A percentile compares a stretch with the other conserved stretches of the same genome.
Conservation (phyloP, 1,140 invertebrate species). For the Pseudomyrmex cubaensis region DNA sequence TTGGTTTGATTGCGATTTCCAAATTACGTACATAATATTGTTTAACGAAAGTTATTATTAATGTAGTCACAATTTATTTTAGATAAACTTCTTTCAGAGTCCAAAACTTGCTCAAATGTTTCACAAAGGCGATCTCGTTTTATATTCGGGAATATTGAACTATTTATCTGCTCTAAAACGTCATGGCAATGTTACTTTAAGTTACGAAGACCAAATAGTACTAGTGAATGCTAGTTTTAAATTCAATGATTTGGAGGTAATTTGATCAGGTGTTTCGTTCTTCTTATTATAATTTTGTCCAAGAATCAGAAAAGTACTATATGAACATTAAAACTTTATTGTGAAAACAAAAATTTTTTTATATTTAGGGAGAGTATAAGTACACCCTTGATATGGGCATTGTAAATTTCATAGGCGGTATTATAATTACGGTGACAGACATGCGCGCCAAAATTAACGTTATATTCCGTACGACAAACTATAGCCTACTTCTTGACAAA, state of each 20-base stretch:
- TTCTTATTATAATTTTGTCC: not conserved
- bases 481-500: not conserved
- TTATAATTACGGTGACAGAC: not conserved
- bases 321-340: not conserved
- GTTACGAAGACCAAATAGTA: not conserved
- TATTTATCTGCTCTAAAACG: slow-evolving; percentile 20
- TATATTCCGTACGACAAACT: not conserved
- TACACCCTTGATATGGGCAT: not conserved
- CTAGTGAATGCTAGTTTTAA: not conserved
- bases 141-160: slow-evolving; percentile 23
- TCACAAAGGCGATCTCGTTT: slow-evolving; percentile 11
- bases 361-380: slow-evolving; percentile 6
- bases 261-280: not conserved
- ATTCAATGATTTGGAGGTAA: slow-evolving; percentile 35
- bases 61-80: not conserved
- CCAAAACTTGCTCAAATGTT: not conserved
- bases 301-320: not conserved
- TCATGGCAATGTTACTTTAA: not conserved
- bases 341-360: not conserved
- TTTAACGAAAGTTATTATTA: not conserved
- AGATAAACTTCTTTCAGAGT: no score
- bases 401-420: not conserved
- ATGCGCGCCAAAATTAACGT: slow-evolving; percentile 5
- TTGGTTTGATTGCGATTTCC: no score
- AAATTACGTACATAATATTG: no score